Conservation (phyloP, 23 tunicate species). For the Ascidia mentula region DNA sequence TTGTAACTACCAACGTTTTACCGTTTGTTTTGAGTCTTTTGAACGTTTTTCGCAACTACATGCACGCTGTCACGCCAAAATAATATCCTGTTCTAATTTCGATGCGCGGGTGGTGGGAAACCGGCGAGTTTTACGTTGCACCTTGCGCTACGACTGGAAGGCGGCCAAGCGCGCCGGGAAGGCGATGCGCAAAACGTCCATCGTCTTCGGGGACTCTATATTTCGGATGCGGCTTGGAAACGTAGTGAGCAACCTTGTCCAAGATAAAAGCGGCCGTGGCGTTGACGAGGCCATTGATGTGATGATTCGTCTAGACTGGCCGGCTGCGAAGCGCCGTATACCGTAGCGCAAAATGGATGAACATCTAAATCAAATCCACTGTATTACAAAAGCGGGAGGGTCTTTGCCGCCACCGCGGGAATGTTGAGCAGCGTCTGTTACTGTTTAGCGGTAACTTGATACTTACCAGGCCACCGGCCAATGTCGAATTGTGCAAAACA, state of each 20-base stretch:
- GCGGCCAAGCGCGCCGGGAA: not conserved
- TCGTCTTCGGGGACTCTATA: not conserved
- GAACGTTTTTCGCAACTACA: no score
- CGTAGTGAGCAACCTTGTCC: not conserved
- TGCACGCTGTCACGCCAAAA: no score
- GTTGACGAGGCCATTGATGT: not conserved
- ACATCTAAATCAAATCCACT: no score
- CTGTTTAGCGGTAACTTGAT: not conserved
- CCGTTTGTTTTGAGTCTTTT: no score
- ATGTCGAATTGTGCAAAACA: not conserved
- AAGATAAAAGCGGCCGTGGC: not conserved
- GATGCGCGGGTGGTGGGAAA: no score
- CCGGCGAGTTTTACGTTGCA: no score
- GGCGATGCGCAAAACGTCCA: not conserved
- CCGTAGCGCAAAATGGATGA: not conserved
- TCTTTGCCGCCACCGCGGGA: no score
- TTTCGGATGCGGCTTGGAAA: not conserved
- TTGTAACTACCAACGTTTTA: no score
- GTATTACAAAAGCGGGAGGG: no score
- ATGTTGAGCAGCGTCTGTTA: not conserved
- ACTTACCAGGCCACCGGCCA: not conserved
- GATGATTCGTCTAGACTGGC: constrained; percentile 5
- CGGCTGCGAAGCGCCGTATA: no score
- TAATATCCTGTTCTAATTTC: no score
- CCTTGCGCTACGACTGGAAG: not conserved